Conservation (phyloP, 2,888 invertebrate genomes). For the Ommatoiulus sabulosus region DNA sequence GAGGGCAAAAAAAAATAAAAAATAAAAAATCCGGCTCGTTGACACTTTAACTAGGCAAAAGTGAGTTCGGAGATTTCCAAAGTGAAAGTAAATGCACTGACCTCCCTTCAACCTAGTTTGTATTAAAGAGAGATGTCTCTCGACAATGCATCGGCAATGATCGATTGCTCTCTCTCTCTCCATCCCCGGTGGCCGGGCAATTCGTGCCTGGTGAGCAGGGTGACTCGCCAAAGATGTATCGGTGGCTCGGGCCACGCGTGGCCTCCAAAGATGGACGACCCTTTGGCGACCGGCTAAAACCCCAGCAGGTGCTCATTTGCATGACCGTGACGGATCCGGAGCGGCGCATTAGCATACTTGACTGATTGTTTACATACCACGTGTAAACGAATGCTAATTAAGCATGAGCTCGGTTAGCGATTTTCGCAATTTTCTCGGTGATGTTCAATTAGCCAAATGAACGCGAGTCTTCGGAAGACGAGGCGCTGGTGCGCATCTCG, state of each 20-base stretch:
- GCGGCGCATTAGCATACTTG: slow-evolving; percentile 34
- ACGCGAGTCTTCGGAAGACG: neutral
- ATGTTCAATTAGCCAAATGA: slow-evolving; percentile 27
- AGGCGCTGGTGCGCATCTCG: too few relatives aligned
- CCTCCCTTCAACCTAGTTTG: neutral
- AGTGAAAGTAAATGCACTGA: neutral
- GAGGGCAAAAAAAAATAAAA: neutral
- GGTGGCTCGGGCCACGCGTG: neutral
- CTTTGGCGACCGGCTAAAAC: neutral
- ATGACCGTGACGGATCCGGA: slow-evolving; percentile 18
- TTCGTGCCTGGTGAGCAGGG: slow-evolving; percentile 28
- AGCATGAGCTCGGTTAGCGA: slow-evolving; percentile 36
- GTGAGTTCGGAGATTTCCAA: neutral
- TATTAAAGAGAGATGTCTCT: slow-evolving; percentile 27
- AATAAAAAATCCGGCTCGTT: neutral
- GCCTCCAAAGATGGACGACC: neutral
- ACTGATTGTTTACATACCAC: slow-evolving; percentile 28
- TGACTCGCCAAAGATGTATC: neutral
- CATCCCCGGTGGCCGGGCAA: neutral
- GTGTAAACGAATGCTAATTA: slow-evolving; percentile 34
- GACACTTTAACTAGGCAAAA: slow-evolving; percentile 18
- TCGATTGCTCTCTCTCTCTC: neutral
- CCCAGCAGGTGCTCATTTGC: neutral
- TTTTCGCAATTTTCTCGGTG: slow-evolving; percentile 9
- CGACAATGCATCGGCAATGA: slow-evolving; percentile 8